phyloP scores from a whole-genome alignment of 2,888 invertebrate genomes.

The Leucophenga maculata region DNA sequence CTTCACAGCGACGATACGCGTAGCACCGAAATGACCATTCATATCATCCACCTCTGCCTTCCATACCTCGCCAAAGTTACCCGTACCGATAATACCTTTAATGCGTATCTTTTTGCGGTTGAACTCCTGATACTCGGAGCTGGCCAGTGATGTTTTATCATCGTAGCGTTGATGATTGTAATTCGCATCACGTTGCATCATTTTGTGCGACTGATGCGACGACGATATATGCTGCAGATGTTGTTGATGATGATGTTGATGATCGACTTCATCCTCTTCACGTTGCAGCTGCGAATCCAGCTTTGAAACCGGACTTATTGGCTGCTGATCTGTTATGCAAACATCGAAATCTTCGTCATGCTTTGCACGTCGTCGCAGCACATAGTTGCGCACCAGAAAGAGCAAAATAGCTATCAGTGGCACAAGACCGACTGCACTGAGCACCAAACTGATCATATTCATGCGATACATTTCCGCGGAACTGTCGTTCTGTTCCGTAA shows the following conservation, averaged over 20 bases:
- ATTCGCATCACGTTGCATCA: constrained; percentile 50
- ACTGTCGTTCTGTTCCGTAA: constrained; percentile 73
- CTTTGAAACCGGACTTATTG: constrained; percentile 72
- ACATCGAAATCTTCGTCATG: constrained; percentile 77
- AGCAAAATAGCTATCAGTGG: constrained; percentile 76
- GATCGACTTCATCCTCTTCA: constrained; percentile 60
- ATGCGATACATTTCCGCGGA: constrained; percentile 76
- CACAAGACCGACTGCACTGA: constrained; percentile 77
- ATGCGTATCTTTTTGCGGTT: constrained; percentile 83
- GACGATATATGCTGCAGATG: constrained; percentile 20
- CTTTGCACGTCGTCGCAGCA: constrained; percentile 72
- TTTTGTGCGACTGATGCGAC: constrained; percentile 25
- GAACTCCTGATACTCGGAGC: constrained; percentile 76
- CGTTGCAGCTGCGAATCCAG: constrained; percentile 59
- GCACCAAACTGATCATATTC: constrained; percentile 76
- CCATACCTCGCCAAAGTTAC: constrained; percentile 91
- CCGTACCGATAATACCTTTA: constrained; percentile 86
- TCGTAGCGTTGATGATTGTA: constrained; percentile 56
- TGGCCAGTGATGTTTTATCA: constrained; percentile 68
- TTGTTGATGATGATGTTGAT: constrained; percentile 46
- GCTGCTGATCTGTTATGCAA: constrained; percentile 76
- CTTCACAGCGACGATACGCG: constrained; percentile 88
- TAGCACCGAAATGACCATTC: constrained; percentile 82
- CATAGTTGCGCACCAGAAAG: constrained; percentile 75
- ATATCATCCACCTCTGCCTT: constrained; percentile 88